Percentiles rank a stretch among this genome's conserved stretches.
These are phyloP conservation scores for Agapostemon virescens DNA, from an alignment of 2,888 invertebrate species.

Conservation along the genomic window DNA sequence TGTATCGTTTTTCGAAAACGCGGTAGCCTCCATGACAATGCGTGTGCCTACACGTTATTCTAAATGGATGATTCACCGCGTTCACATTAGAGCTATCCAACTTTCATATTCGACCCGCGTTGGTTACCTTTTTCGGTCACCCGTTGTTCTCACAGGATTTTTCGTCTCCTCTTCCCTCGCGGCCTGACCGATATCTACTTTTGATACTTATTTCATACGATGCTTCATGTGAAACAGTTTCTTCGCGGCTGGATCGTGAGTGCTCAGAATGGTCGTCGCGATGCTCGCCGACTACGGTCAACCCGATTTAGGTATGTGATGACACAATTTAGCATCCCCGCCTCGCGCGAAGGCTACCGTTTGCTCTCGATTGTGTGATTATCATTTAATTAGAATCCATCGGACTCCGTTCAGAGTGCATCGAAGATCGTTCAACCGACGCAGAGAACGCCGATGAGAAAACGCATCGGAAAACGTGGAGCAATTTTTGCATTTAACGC, in stretches of 20 bases:
- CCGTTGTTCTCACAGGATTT: constrained; percentile 19
- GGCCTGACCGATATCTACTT: not conserved
- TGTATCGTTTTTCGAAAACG: constrained; percentile 2
- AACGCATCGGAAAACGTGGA: not conserved
- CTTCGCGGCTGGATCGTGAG: constrained; percentile 44
- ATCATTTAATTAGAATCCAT: constrained; percentile 16
- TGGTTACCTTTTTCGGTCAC: constrained; percentile 53
- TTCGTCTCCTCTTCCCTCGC: constrained; percentile 35
- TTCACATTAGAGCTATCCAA: constrained; percentile 25
- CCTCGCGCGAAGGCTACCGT: not conserved
- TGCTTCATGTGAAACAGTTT: constrained; percentile 56
- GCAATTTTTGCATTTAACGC: not conserved
- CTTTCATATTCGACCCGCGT: constrained; percentile 48
- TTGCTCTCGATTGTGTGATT: constrained; percentile 22
- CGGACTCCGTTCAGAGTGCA: not conserved
- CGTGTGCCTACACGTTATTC: constrained; percentile 54
- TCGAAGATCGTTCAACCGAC: constrained; percentile 1
- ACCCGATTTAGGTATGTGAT: constrained; percentile 72
- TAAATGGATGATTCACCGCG: constrained; percentile 57
- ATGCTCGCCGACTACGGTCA: constrained; percentile 75
- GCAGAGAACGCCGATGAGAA: not conserved
- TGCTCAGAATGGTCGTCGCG: constrained; percentile 73
- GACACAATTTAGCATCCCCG: constrained; percentile 3
- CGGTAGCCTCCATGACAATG: constrained; percentile 36
- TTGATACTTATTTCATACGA: not conserved